These are phyloP conservation scores for Zonotrichia leucophrys DNA, from an alignment of 2,113 vertebrate genomes.

Conservation along the genomic window DNA sequence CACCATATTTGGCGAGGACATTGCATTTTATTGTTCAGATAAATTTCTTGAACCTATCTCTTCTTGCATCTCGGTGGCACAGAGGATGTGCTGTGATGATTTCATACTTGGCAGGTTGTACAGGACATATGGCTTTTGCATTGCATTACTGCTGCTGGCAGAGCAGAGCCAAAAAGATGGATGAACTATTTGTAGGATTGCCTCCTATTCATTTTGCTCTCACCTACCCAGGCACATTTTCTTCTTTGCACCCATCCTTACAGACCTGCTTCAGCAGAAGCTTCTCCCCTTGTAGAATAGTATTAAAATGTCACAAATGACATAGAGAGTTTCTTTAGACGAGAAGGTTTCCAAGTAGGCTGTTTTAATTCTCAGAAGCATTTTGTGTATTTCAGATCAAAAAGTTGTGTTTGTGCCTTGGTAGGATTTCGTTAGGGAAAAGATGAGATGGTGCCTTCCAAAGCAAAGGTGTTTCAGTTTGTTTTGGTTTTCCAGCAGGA, in stretches of 20 bases:
- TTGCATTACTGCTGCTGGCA: conserved; percentile 20
- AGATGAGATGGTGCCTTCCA: background rate
- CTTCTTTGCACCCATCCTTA: background rate
- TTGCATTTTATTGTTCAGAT: background rate
- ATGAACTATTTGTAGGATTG: conserved; percentile 47
- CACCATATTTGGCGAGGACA: background rate
- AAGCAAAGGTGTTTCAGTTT: background rate
- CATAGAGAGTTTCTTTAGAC: background rate
- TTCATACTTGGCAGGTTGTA: background rate
- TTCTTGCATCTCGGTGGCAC: background rate
- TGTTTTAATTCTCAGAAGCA: background rate
- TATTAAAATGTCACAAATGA: background rate
- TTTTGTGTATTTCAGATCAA: background rate
- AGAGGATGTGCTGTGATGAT: background rate
- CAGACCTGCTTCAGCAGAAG: background rate
- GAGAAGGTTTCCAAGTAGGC: background rate
- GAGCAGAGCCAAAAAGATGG: conserved; percentile 33
- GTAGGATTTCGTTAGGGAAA: background rate
- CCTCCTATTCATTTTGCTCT: conserved; percentile 27
- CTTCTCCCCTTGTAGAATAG: background rate
- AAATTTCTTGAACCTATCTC: background rate
- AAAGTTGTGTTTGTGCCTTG: background rate
- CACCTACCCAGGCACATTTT: background rate
- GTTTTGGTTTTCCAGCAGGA: background rate
- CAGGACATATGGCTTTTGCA: background rate